A percentile compares a stretch with the other conserved stretches of the same genome.
Conservation (phyloP, 2,888 invertebrate genomes). For the Beris chalybata region DNA sequence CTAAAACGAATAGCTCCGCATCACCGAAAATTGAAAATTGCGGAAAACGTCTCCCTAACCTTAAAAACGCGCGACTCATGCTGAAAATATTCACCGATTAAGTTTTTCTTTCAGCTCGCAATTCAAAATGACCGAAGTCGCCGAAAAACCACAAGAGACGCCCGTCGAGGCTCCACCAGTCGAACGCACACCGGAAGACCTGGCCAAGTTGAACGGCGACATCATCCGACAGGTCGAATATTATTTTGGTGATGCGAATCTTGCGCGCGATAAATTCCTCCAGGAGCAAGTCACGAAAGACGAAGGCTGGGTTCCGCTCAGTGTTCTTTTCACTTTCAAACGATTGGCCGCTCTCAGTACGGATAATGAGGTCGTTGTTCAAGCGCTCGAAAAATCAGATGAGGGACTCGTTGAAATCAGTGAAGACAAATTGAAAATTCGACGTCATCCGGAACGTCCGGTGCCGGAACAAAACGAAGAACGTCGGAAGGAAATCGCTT, state of each 20-base stretch:
- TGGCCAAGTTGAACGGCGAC: slow-evolving; percentile 59
- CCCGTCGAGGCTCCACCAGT: slow-evolving; percentile 29
- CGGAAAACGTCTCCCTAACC: too few relatives aligned
- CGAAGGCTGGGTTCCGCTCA: slow-evolving; percentile 89
- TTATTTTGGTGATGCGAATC: slow-evolving; percentile 85
- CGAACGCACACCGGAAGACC: slow-evolving; percentile 17
- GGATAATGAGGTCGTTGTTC: slow-evolving; percentile 70
- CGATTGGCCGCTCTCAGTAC: slow-evolving; percentile 72
- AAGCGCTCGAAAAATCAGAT: slow-evolving; percentile 74
- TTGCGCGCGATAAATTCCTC: slow-evolving; percentile 92
- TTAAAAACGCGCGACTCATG: too few relatives aligned
- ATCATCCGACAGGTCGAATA: slow-evolving; percentile 68
- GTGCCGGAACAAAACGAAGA: slow-evolving; percentile 85
- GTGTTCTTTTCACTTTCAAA: slow-evolving; percentile 85
- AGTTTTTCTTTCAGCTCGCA: neutral
- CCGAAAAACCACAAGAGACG: slow-evolving; percentile 42
- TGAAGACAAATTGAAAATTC: slow-evolving; percentile 62
- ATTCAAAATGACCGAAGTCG: slow-evolving; percentile 49
- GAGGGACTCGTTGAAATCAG: slow-evolving; percentile 72
- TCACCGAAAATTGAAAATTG: neutral
- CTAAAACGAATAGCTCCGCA: neutral
- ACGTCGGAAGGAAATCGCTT: slow-evolving; percentile 73
- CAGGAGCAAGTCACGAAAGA: slow-evolving; percentile 80
- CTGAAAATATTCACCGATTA: too few relatives aligned
- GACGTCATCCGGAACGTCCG: slow-evolving; percentile 67